Evolutionary conservation across 2,113 vertebrate species (phyloP), one percentile per base, ranked within the genome.

Genomic region (Oenanthe oenanthe): DNA sequence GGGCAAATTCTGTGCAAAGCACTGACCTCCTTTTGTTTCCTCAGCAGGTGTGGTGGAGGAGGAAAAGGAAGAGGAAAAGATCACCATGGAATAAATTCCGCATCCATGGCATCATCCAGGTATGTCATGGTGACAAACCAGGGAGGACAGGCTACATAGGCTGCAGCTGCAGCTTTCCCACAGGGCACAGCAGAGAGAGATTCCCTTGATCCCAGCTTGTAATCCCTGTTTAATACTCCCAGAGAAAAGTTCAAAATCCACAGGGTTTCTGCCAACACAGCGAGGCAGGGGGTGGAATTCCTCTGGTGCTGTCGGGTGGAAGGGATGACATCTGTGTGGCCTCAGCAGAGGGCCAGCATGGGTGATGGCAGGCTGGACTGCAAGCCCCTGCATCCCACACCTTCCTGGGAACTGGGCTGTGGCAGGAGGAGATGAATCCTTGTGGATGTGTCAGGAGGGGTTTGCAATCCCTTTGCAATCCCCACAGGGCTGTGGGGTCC

Each of bases 201-300:
- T 14, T 89, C 67, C 60, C 94, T 85, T 79, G 71, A 77, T 89
- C 80, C 85, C 18, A 0, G 12, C 20, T 60, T 32, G 36, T 93
- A 92, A 94, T 91, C 83, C 68, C 54, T 20, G 24, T 47, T 92
- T 75, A 94, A 93, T 71, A 10, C 84, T 78, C 70, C 38, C 77
- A 50, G 83, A 80, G 92, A 68, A 72, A 72, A 68, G 92, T 93
- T 73, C 94, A 91, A 92, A 94, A 93, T 95, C 87, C 92, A 77
- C 88, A 38, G 65, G 45, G 29, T 78, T 75, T 91, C 85, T 86
- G 96, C 79, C 87, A 87, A 7, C 67, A 3, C 2, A 13, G n/a
- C 0, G 5, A 76, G 81, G 67, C 31, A 26, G 5, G 74, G 16
- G 57, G 22, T 0, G 5, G 51, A 95, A 97, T 97, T 96, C 94